These are phyloP conservation scores for Tipula unca DNA, from an alignment of 2,888 invertebrate genomes.

Conservation along the genomic window DNA sequence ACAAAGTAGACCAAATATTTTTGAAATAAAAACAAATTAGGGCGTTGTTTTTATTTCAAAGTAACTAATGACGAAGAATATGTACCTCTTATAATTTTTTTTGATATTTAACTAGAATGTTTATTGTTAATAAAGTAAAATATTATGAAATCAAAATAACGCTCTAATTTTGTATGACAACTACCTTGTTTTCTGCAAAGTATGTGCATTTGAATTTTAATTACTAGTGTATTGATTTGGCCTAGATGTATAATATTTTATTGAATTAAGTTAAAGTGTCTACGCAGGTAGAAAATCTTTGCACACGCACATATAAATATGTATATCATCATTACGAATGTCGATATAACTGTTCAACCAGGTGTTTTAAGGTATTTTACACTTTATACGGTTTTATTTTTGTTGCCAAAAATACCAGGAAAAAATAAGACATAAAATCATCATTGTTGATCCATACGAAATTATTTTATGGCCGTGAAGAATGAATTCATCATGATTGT, in stretches of 20 bases:
- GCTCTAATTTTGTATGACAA: no score
- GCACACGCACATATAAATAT: background rate
- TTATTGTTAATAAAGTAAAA: no score
- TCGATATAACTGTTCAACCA: background rate
- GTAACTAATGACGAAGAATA: no score
- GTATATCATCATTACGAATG: background rate
- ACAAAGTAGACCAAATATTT: no score
- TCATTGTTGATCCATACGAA: background rate
- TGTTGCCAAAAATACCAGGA: background rate
- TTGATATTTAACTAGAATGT: no score
- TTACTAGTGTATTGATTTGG: background rate
- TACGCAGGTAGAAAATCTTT: background rate
- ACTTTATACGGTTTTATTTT: background rate
- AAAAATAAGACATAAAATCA: background rate
- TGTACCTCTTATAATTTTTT: no score
- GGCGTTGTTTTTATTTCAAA: no score
- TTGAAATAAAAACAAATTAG: no score
- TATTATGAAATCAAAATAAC: no score
- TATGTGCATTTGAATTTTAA: background rate
- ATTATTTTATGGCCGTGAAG: background rate
- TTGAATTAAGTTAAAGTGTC: background rate
- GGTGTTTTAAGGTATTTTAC: background rate
- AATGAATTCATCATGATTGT: background rate
- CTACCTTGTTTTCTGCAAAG: no score
- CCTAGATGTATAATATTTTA: background rate